Percentiles rank a stretch among this genome's conserved stretches.
These are phyloP conservation scores for Myotis davidii DNA, from an alignment of 2,113 vertebrate species.

Conservation along the genomic window DNA sequence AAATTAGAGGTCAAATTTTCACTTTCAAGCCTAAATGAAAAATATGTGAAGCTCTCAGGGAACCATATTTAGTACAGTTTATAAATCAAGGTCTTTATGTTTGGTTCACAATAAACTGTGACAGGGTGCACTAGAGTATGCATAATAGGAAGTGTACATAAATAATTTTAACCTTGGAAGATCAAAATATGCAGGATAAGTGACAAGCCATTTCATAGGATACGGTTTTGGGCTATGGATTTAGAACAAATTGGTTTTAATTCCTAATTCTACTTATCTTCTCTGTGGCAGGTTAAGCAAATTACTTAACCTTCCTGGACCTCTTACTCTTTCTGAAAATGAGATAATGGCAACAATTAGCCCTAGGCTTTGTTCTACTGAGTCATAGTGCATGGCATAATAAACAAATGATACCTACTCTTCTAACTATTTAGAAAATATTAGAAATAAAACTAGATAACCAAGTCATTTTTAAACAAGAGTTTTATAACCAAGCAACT, in stretches of 20 bases:
- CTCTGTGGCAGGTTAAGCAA: constrained; percentile 5
- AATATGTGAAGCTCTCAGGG: neutral
- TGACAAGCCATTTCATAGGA: neutral
- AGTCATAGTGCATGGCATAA: neutral
- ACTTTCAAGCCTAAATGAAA: constrained; percentile 36
- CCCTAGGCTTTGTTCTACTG: neutral
- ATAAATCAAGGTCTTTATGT: neutral
- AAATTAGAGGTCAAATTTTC: constrained; percentile 21
- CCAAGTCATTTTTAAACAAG: neutral
- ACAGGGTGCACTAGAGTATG: neutral
- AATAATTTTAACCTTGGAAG: constrained; percentile 23
- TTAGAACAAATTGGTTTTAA: constrained; percentile 38
- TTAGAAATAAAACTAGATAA: constrained; percentile 40
- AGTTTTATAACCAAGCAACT: neutral
- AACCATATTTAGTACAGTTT: neutral
- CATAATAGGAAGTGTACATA: neutral
- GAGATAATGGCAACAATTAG: neutral
- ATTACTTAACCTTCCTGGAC: neutral
- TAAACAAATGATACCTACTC: neutral
- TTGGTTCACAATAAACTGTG: neutral
- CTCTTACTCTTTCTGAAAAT: constrained; percentile 4
- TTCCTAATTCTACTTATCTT: neutral
- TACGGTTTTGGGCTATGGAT: neutral
- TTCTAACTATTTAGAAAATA: neutral
- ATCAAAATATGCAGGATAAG: neutral